phyloP scores from a whole-genome alignment of 2,888 invertebrate species.

The Agonopterix arenella region DNA sequence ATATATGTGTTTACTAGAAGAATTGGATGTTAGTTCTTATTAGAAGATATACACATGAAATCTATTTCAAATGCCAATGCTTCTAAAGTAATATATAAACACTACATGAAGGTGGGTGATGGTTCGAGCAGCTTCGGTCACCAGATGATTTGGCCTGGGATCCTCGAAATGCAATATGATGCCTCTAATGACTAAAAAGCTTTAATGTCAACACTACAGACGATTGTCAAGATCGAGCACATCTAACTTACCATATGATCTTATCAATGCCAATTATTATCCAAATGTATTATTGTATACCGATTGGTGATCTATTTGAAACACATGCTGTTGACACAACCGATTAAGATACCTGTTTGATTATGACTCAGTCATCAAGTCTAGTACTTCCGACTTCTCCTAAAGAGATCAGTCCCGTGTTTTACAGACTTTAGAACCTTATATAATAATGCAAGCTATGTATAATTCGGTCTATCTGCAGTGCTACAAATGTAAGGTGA shows the following conservation, averaged over 20 bases:
- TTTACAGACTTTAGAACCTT: conserved; percentile 13
- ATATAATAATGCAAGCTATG: conserved; percentile 12
- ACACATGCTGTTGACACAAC: conserved; percentile 52
- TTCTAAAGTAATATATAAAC: conserved; percentile 38
- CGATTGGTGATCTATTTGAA: conserved; percentile 37
- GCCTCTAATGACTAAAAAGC: conserved; percentile 64
- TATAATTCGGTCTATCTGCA: conserved; percentile 8
- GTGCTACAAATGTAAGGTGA: conserved; percentile 10
- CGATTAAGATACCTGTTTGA: conserved; percentile 14
- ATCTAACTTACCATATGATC: conserved; percentile 68
- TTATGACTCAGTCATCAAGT: neutral
- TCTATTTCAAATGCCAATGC: conserved; percentile 49
- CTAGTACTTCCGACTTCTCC: no score
- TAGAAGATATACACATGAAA: conserved; percentile 33
- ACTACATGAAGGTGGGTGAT: conserved; percentile 62
- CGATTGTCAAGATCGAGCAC: conserved; percentile 46
- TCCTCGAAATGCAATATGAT: conserved; percentile 58
- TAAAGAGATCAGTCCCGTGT: no score
- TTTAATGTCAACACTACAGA: conserved; percentile 58
- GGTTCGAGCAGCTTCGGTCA: conserved; percentile 35
- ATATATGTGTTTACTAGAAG: no score
- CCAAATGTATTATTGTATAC: conserved; percentile 44
- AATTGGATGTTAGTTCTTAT: conserved; percentile 12
- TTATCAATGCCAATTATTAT: conserved; percentile 59
- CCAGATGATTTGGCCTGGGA: conserved; percentile 48